phyloP scores from a whole-genome alignment of 2,113 vertebrate genomes.

The Trochalopteron elliotii region DNA sequence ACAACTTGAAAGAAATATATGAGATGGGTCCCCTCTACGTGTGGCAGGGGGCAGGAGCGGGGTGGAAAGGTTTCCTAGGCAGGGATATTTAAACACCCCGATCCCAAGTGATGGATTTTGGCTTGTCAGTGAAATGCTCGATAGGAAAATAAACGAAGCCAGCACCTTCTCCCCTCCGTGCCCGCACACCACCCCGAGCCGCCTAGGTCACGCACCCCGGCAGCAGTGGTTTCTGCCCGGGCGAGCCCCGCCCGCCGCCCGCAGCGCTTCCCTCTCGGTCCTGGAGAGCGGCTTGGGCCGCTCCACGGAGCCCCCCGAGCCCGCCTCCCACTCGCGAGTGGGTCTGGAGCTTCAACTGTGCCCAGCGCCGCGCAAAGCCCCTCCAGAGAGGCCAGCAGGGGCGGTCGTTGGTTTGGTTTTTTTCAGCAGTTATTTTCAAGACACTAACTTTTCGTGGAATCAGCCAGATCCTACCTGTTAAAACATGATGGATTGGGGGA shows the following conservation, averaged over 20 bases:
- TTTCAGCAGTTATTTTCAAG: slow-evolving; percentile 47
- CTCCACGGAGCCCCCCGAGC: background rate
- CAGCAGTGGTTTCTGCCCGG: background rate
- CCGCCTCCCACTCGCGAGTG: background rate
- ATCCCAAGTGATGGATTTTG: background rate
- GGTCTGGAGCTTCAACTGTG: background rate
- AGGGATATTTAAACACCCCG: background rate
- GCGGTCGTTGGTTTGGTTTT: background rate
- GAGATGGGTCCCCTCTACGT: background rate
- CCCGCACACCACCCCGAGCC: background rate
- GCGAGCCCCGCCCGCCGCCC: background rate
- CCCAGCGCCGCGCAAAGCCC: background rate
- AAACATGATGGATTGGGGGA: slow-evolving; percentile 84
- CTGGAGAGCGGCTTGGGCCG: background rate
- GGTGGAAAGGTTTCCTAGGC: background rate
- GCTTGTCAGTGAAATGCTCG: background rate
- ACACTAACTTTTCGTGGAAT: slow-evolving; percentile 69
- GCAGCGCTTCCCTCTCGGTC: background rate
- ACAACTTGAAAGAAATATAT: background rate
- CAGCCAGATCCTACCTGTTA: slow-evolving; percentile 82
- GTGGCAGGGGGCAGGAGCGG: background rate
- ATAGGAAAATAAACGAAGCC: slow-evolving; percentile 41
- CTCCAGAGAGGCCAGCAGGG: background rate
- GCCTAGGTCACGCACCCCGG: background rate
- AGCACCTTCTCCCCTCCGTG: background rate